Conservation (phyloP, 2,113 vertebrate species). For the Choloepus hoffmanni region DNA sequence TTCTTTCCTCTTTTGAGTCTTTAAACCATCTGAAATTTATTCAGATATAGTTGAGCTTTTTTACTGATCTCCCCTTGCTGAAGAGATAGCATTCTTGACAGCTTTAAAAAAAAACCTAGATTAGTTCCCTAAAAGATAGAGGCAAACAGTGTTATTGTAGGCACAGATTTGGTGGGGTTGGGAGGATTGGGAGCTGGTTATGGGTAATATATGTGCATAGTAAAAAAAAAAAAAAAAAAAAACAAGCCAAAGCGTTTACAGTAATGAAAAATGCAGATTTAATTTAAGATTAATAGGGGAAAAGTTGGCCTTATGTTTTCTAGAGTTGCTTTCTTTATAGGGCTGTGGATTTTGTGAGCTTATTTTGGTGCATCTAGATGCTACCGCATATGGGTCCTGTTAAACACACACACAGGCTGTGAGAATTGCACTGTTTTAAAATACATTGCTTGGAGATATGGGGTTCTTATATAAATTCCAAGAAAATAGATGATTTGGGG, state of each 20-base stretch:
- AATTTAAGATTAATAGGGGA: background rate
- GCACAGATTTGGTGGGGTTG: background rate
- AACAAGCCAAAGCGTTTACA: background rate
- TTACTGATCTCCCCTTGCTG: background rate
- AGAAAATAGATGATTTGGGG: background rate
- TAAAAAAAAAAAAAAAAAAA: background rate
- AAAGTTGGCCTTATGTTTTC: background rate
- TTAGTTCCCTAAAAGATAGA: background rate
- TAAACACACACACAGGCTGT: background rate
- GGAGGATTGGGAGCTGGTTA: background rate
- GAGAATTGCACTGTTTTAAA: background rate
- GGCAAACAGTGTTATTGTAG: background rate
- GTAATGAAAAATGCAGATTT: background rate
- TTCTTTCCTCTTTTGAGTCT: background rate
- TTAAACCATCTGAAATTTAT: background rate
- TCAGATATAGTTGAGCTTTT: background rate
- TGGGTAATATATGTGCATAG: background rate
- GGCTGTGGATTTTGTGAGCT: background rate
- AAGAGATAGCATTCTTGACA: background rate
- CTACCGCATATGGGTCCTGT: background rate
- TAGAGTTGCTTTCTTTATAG: background rate
- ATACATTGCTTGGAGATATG: background rate
- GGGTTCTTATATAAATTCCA: conserved; percentile 9
- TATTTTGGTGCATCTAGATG: background rate
- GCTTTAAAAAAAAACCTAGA: background rate